Evolutionary conservation across 2,113 vertebrate genomes (phyloP).

Genomic region (Globicephala melas): DNA sequence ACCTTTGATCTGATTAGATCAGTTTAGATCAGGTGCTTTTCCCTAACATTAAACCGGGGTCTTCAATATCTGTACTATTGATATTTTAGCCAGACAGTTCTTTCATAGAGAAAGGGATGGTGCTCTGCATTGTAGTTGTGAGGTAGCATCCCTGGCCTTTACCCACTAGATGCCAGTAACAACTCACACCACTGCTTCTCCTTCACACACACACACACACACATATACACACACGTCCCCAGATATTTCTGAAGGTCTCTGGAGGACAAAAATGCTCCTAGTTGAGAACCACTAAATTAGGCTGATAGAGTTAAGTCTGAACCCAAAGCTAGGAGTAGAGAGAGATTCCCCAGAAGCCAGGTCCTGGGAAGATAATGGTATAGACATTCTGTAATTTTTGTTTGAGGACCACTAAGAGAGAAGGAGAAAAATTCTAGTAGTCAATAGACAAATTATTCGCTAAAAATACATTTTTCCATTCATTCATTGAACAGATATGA

Average conservation of each 20-base stretch:
- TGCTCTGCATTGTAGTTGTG: neutral
- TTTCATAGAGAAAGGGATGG: neutral
- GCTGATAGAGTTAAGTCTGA: neutral
- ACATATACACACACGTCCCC: neutral
- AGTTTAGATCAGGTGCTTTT: neutral
- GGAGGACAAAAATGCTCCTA: neutral
- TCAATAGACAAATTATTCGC: neutral
- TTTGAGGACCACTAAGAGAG: neutral
- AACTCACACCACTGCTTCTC: rapidly evolving
- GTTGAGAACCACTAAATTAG: neutral
- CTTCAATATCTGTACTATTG: neutral
- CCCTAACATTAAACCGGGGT: neutral
- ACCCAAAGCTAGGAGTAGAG: neutral
- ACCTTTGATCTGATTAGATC: neutral
- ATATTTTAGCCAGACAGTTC: neutral
- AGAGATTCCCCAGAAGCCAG: neutral
- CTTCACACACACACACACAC: too few relatives aligned
- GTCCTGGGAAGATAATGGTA: neutral
- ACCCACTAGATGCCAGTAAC: neutral
- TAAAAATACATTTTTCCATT: neutral
- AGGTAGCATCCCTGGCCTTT: neutral
- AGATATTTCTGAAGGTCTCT: neutral
- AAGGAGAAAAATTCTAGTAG: neutral
- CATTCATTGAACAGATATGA: neutral
- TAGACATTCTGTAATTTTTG: neutral